Conservation (phyloP, 2,888 invertebrate species). For the Dryobota labecula region DNA sequence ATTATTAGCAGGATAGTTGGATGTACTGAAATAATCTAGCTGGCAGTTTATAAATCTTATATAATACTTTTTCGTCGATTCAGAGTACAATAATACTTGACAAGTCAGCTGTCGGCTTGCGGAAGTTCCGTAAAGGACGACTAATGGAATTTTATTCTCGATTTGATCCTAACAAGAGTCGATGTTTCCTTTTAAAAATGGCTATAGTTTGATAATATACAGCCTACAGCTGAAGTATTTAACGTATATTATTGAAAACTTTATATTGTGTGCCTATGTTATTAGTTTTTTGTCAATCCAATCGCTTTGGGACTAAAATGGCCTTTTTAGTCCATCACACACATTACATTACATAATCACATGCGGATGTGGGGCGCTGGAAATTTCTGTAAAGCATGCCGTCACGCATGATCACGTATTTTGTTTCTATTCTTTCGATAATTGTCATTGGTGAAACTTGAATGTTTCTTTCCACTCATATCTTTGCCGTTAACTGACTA, state of each 20-base stretch:
- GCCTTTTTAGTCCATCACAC: no score
- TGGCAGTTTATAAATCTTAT: slow-evolving; percentile 20
- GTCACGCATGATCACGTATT: no score
- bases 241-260: background rate
- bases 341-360: no score
- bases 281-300: background rate
- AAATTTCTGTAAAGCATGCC: no score
- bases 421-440: no score
- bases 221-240: background rate
- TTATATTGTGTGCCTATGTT: background rate
- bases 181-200: background rate
- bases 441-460: no score
- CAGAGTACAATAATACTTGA: slow-evolving; percentile 24
- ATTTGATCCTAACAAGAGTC: slow-evolving; percentile 6
- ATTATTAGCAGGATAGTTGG: no score
- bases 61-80: slow-evolving; percentile 18
- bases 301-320: background rate
- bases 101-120: slow-evolving; percentile 24
- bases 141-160: slow-evolving; percentile 14
- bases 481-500: no score
- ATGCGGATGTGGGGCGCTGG: no score
- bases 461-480: no score
- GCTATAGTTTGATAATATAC: background rate
- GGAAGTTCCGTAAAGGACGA: slow-evolving; percentile 16
- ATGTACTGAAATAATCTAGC: slow-evolving; percentile 6